Conservation (phyloP, 30 jellyfish, hydroid and myxozoan genomes). For the Nemopilema nomurai region DNA sequence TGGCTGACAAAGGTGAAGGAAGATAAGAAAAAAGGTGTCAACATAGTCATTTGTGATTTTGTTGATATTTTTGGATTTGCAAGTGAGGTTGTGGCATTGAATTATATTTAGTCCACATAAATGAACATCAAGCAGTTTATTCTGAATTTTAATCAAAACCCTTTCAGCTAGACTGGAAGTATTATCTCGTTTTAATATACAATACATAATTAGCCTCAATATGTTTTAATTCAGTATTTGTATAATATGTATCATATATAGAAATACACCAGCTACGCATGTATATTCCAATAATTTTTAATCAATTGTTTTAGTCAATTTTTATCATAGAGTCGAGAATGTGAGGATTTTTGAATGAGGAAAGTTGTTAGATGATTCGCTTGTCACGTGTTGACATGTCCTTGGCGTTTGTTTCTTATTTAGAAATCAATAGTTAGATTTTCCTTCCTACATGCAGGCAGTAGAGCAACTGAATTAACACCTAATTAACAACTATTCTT, state of each 20-base stretch:
- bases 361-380: too few species aligned
- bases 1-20: conserved; percentile 62
- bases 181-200: too few species aligned
- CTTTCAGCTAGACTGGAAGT: not conserved
- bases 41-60: conserved; percentile 82
- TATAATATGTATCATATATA: not conserved
- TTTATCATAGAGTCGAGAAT: not conserved
- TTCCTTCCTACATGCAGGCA: too few species aligned
- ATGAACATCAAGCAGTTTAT: too few species aligned
- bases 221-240: not conserved
- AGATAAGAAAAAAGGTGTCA: conserved; percentile 69
- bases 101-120: conserved; percentile 6
- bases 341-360: not conserved
- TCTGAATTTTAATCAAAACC: not conserved
- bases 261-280: too few species aligned
- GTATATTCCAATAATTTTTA: not conserved
- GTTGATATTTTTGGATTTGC: conserved; percentile 17
- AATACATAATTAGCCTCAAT: too few species aligned
- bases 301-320: not conserved
- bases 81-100: conserved; percentile 19
- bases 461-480: too few species aligned
- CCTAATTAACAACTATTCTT: too few species aligned
- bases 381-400: too few species aligned
- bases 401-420: too few species aligned
- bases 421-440: too few species aligned